These are phyloP conservation scores for Venusia cambrica DNA, from an alignment of 2,888 invertebrate species.

Conservation along the genomic window DNA sequence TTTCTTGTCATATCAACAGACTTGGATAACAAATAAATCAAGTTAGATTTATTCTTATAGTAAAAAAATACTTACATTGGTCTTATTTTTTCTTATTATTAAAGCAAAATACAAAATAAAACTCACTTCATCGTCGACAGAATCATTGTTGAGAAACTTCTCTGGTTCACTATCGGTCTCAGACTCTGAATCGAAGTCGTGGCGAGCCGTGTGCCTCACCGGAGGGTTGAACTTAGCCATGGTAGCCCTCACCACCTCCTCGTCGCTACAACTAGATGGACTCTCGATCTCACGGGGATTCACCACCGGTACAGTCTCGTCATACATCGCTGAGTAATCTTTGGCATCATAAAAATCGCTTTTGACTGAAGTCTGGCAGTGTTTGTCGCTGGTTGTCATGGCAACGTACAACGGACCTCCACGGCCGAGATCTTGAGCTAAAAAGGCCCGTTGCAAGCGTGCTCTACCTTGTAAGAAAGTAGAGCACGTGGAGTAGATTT, in stretches of 20 bases:
- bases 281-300: slow-evolving; percentile 82
- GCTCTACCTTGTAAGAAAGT: slow-evolving; percentile 23
- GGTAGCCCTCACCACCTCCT: slow-evolving; percentile 51
- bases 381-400: slow-evolving; percentile 73
- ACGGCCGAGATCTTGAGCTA: slow-evolving; percentile 39
- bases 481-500: too few species aligned
- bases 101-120: too few species aligned
- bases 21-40: too few species aligned
- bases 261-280: slow-evolving; percentile 46
- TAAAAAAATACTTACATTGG: too few species aligned
- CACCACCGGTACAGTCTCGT: slow-evolving; percentile 81
- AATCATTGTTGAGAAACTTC: slow-evolving; percentile 52
- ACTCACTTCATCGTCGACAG: slow-evolving; percentile 58
- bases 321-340: slow-evolving; percentile 71
- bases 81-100: too few species aligned
- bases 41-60: too few species aligned
- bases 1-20: too few species aligned
- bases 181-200: slow-evolving; percentile 71
- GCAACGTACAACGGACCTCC: slow-evolving; percentile 48
- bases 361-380: slow-evolving; percentile 63
- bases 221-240: slow-evolving; percentile 75
- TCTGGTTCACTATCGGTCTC: slow-evolving; percentile 63
- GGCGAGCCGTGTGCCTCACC: slow-evolving; percentile 61
- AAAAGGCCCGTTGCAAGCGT: slow-evolving; percentile 36
- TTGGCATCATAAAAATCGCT: slow-evolving; percentile 34